Conservation (phyloP, 2,888 invertebrate genomes). For the Biston stratarius region DNA sequence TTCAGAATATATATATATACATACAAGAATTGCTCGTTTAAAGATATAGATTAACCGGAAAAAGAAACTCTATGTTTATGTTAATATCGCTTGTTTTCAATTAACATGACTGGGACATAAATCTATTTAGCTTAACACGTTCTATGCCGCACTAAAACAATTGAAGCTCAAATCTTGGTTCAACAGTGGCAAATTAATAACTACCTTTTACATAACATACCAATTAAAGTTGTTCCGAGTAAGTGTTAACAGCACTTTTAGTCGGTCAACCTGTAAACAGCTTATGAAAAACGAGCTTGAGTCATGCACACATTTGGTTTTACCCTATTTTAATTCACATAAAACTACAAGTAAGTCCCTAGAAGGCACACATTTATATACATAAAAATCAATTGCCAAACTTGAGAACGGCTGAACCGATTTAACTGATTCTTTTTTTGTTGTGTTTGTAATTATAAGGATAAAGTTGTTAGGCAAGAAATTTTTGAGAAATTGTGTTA, state of each 20-base stretch:
- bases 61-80: too few relatives aligned
- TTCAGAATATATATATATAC: too few relatives aligned
- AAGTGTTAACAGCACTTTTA: conserved; percentile 58
- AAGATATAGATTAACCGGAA: too few relatives aligned
- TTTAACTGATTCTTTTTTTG: too few relatives aligned
- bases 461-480: too few relatives aligned
- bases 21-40: too few relatives aligned
- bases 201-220: conserved; percentile 58
- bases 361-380: background rate
- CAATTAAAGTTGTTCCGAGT: conserved; percentile 65
- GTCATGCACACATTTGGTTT: conserved; percentile 50
- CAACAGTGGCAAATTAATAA: conserved; percentile 19
- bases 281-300: conserved; percentile 56
- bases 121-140: background rate
- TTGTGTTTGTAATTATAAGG: too few relatives aligned
- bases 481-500: too few relatives aligned
- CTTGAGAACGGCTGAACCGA: too few relatives aligned
- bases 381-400: too few relatives aligned
- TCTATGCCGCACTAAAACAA: conserved; percentile 4
- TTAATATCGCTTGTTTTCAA: too few relatives aligned
- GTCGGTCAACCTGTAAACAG: conserved; percentile 53
- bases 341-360: background rate
- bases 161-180: conserved; percentile 6
- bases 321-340: conserved; percentile 10
- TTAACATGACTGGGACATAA: too few relatives aligned